phyloP scores from a whole-genome alignment of 2,113 vertebrate species.

The Epinephelus fuscoguttatus region DNA sequence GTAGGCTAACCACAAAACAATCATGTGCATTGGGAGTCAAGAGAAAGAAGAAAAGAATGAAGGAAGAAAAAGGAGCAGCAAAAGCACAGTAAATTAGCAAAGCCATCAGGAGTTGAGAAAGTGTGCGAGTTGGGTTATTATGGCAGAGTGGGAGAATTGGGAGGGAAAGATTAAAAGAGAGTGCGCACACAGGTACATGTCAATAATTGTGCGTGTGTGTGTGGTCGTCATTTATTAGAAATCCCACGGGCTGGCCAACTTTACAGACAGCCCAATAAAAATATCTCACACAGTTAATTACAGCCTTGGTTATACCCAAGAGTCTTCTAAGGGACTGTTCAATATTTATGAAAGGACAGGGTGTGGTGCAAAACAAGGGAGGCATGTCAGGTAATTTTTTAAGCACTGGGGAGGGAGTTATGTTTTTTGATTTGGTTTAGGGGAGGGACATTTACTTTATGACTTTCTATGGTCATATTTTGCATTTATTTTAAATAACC shows the following conservation, averaged over 20 bases:
- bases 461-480: no score
- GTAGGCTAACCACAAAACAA: slow-evolving; percentile 71
- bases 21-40: slow-evolving; percentile 52
- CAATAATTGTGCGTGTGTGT: not conserved
- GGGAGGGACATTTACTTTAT: no score
- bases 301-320: slow-evolving; percentile 19
- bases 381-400: no score
- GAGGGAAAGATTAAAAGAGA: slow-evolving; percentile 8
- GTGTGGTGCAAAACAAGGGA: no score
- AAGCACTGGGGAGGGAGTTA: no score
- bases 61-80: slow-evolving; percentile 10
- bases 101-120: slow-evolving; percentile 10
- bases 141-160: slow-evolving; percentile 7
- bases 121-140: slow-evolving; percentile 8
- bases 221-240: slow-evolving; percentile 28
- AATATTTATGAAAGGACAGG: no score
- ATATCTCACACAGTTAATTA: slow-evolving; percentile 60
- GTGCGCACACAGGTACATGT: slow-evolving; percentile 7
- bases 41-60: slow-evolving; percentile 17
- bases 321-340: slow-evolving; percentile 10
- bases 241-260: slow-evolving; percentile 12
- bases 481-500: no score
- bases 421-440: no score
- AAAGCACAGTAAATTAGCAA: slow-evolving; percentile 44
- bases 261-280: slow-evolving; percentile 58